Base-by-base conservation (phyloP, 2,888 invertebrate genomes). In the Pasiphila rectangulata region DNA sequence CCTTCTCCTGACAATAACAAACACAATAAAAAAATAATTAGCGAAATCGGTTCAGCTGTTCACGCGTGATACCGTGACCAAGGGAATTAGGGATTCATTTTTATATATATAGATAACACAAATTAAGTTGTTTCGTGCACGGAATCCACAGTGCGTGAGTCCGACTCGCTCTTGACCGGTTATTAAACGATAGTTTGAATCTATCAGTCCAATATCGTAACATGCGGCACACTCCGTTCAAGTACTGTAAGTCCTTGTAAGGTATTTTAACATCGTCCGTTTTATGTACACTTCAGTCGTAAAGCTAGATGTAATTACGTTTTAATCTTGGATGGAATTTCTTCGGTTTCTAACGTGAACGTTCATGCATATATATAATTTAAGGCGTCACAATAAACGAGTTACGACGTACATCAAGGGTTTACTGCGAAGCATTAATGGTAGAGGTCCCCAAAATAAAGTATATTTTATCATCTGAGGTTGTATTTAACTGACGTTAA, bases 381-480 rank as follows among this genome's bases (percentile, higher is more conserved):
- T 77, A 75, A 79, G 76, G 75, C 75, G 71, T 71, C 67, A 75
- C 79, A 72, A 82, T 85, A 84, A 84, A 84, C 81, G 79, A 70
- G 82, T 84, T 84, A 85, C 82, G 83, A 82, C 73, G 69, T 67
- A 64, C 83, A 81, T 84, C 77, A 81, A 76, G 67, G 74, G 74
- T 78, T 86, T 83, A 85, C 77, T 79, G 78, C 78, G 69, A 63
- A 67, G 67, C 71, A 76, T 78, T 84, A 81, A 84, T 83, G 83
- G 79, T 73, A 75, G 72, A 69, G 71, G 68, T 74, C 64, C 69
- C 79, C 75, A 72, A 81, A 83, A 82, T 83, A 83, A 84, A 83
- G 67, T 81, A 83, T 82, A 84, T 78, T 61, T 70, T 70, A 74
- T 75, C 69, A 61, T 63, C 72, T 73, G n/a, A n/a, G n/a, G n/a